Percentiles rank a stretch among this genome's conserved stretches.
Conservation (phyloP, 2,113 vertebrate genomes). For the Mungos mungo region DNA sequence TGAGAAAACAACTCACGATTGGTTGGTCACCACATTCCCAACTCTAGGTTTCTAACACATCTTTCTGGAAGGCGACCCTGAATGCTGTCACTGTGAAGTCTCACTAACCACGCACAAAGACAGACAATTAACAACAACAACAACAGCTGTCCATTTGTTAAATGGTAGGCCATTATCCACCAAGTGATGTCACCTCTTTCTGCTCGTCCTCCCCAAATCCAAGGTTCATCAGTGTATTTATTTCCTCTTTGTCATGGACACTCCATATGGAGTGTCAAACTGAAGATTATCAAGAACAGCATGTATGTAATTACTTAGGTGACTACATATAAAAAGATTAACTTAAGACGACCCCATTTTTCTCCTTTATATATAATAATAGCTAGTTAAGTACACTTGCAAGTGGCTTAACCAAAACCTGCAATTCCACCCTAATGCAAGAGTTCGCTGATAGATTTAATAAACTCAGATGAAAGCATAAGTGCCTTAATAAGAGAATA, state of each 20-base stretch:
- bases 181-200: constrained; percentile 3
- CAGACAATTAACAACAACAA: constrained; percentile 62
- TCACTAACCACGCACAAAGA: constrained; percentile 52
- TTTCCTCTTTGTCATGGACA: constrained; percentile 39
- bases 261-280: not conserved
- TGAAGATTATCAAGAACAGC: constrained; percentile 1
- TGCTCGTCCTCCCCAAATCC: not conserved
- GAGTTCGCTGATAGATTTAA: constrained; percentile 15
- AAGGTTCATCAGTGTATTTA: not conserved
- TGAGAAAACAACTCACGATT: constrained; percentile 43
- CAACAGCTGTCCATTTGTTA: constrained; percentile 54
- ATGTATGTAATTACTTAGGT: not conserved
- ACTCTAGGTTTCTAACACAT: not conserved
- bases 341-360: constrained; percentile 21
- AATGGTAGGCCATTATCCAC: constrained; percentile 23
- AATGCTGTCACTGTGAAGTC: constrained; percentile 44
- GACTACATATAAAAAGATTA: not conserved
- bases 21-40: not conserved
- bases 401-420: constrained; percentile 34
- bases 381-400: not conserved
- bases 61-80: not conserved
- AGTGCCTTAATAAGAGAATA: constrained; percentile 13
- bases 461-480: constrained; percentile 54
- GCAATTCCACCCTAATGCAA: constrained; percentile 11
- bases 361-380: constrained; percentile 16